A percentile compares a stretch with the other conserved stretches of the same genome.
These are phyloP conservation scores for Bostrychus sinensis DNA, from an alignment of 2,113 vertebrate species.

Conservation along the genomic window DNA sequence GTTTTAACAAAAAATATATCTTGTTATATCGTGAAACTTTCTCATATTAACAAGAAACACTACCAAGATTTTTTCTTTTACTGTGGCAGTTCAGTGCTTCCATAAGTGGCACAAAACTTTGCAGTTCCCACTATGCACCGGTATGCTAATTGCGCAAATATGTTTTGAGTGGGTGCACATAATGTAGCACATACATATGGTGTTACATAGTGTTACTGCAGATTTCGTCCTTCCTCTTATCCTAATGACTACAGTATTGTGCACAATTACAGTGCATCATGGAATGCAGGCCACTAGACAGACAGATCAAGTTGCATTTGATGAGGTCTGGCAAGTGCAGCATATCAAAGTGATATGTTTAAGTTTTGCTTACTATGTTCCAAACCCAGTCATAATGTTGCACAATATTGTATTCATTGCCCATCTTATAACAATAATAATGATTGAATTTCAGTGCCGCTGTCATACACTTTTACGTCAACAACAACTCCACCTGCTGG, in stretches of 20 bases:
- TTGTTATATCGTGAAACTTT: too few relatives aligned
- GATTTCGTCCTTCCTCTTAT: neutral
- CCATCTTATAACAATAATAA: neutral
- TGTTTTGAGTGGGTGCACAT: too few relatives aligned
- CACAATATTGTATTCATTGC: neutral
- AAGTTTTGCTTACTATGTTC: neutral
- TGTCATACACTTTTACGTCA: constrained; percentile 9
- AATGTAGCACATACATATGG: too few relatives aligned
- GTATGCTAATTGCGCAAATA: too few relatives aligned
- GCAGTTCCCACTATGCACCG: too few relatives aligned
- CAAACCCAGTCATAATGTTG: neutral
- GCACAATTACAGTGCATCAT: neutral
- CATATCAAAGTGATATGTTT: neutral
- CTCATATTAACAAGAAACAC: too few relatives aligned
- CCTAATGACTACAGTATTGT: neutral
- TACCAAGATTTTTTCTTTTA: too few relatives aligned
- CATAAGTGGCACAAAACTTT: too few relatives aligned
- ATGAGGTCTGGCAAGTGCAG: neutral
- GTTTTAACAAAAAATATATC: too few relatives aligned
- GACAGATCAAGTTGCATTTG: neutral
- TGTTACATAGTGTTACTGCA: neutral
- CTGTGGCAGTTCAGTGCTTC: too few relatives aligned
- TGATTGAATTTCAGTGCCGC: constrained; percentile 5
- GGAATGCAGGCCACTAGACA: neutral
- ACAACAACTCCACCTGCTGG: constrained; percentile 32